phyloP scores from a whole-genome alignment of 2,797 vertebrate species.

The Halcyon badia region DNA sequence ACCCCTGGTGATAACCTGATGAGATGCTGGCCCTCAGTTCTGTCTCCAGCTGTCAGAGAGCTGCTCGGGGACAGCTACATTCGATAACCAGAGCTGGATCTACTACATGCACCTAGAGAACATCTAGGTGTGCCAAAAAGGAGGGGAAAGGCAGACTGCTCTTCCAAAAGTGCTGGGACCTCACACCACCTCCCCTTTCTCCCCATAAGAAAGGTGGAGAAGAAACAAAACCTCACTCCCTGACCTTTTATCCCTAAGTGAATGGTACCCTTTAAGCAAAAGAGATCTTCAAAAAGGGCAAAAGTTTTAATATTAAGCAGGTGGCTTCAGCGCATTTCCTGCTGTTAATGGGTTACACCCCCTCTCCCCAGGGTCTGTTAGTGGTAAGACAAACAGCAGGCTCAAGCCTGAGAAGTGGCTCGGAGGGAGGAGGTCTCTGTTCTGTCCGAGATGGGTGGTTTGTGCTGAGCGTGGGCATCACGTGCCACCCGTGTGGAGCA shows the following conservation, averaged over 20 bases:
- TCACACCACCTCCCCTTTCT: background rate
- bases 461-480: background rate
- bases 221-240: background rate
- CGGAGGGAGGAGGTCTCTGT: background rate
- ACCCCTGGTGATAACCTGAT: fast-evolving
- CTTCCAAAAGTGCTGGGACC: background rate
- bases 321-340: background rate
- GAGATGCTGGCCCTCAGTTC: background rate
- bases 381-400: background rate
- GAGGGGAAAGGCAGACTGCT: background rate
- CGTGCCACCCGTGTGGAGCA: background rate
- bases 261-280: conserved; percentile 24
- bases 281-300: background rate
- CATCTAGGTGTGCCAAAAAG: background rate
- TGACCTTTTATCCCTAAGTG: background rate
- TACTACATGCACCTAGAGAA: background rate
- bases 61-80: background rate
- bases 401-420: background rate
- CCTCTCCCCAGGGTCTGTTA: background rate
- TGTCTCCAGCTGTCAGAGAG: background rate
- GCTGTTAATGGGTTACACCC: conserved; percentile 18
- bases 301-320: background rate
- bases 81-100: background rate
- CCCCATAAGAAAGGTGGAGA: background rate
- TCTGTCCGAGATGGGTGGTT: background rate